These are phyloP conservation scores for Gryllus longicercus DNA, from an alignment of 2,888 invertebrate species.

Conservation along the genomic window DNA sequence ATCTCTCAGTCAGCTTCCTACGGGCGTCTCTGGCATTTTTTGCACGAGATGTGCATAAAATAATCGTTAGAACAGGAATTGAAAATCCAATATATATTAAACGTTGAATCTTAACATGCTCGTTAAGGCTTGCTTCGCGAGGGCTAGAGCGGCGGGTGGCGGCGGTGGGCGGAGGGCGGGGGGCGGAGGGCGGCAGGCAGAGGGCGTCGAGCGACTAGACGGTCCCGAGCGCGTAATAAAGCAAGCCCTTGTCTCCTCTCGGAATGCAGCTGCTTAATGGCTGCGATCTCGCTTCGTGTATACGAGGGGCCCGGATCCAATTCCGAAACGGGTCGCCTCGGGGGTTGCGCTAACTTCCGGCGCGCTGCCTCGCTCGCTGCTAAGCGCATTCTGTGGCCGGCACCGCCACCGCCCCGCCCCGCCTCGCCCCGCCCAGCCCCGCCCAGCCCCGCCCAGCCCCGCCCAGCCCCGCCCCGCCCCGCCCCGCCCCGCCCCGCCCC, in stretches of 20 bases:
- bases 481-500: no score
- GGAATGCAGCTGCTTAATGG: slow-evolving; percentile 7
- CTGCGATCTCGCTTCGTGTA: slow-evolving; percentile 3
- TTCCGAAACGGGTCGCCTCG: not conserved
- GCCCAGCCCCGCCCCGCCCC: no score
- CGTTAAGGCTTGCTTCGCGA: not conserved
- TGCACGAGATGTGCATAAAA: not conserved
- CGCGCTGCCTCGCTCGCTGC: not conserved
- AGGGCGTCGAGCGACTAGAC: not conserved
- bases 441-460: no score
- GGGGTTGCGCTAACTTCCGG: not conserved
- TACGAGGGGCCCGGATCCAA: not conserved
- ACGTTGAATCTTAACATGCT: slow-evolving; percentile 17
- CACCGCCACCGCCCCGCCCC: not conserved
- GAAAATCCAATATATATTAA: not conserved
- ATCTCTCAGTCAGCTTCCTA: not conserved
- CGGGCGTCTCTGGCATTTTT: not conserved
- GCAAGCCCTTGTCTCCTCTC: slow-evolving; percentile 1
- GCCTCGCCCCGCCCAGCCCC: no score
- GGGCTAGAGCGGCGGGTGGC: not conserved
- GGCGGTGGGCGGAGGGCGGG: no score
- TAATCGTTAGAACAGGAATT: not conserved
- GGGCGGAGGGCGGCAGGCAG: no score
- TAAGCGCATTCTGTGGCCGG: slow-evolving; percentile 1
- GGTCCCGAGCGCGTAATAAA: not conserved